These are phyloP conservation scores for Aphidius ervi DNA, from an alignment of 1,140 invertebrate species.

Conservation along the genomic window DNA sequence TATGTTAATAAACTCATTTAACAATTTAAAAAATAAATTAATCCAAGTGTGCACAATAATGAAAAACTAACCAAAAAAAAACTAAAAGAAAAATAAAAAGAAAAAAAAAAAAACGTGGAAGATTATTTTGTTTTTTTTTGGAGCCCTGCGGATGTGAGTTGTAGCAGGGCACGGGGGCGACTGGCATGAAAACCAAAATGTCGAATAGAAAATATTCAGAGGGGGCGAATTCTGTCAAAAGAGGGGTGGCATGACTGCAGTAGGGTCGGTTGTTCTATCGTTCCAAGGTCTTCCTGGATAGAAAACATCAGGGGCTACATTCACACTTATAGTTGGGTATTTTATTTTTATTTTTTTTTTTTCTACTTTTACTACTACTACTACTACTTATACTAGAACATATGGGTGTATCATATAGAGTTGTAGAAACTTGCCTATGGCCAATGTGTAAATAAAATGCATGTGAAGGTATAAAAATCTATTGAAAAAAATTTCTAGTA, in stretches of 20 bases:
- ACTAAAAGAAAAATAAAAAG: conserved; percentile 7
- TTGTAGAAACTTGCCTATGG: too few relatives aligned
- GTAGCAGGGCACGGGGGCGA: conserved; percentile 38
- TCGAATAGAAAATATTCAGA: conserved; percentile 26
- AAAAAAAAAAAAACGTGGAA: too few relatives aligned
- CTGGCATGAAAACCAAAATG: conserved; percentile 46
- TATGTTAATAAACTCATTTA: too few relatives aligned
- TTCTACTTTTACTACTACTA: background rate
- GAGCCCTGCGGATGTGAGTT: conserved; percentile 23
- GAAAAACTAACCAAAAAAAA: background rate
- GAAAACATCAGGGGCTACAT: background rate
- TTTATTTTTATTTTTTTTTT: background rate
- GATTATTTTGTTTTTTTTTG: too few relatives aligned
- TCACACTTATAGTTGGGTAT: background rate
- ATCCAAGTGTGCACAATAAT: too few relatives aligned
- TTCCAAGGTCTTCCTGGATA: too few relatives aligned
- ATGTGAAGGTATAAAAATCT: background rate
- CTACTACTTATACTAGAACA: background rate
- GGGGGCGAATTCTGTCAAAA: conserved; percentile 18
- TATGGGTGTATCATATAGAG: too few relatives aligned
- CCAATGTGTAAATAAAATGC: background rate
- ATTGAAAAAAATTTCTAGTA: too few relatives aligned
- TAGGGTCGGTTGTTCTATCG: conserved; percentile 20
- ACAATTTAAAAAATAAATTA: too few relatives aligned
- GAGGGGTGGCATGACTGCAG: conserved; percentile 45